Evolutionary conservation across 2,888 invertebrate species (phyloP).

Genomic region (Scaptomyza polygonia): DNA sequence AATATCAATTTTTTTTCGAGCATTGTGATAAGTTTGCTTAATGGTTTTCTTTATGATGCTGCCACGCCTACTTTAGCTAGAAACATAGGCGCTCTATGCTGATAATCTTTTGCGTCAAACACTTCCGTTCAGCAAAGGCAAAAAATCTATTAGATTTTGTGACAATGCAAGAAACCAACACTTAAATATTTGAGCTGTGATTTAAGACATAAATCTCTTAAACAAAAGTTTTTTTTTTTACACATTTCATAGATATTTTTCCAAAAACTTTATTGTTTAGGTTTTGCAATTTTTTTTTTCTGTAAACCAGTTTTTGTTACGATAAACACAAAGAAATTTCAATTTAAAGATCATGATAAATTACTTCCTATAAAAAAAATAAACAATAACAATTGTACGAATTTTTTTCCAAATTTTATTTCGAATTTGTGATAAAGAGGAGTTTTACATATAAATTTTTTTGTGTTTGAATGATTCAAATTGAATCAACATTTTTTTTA

Average conservation of each 20-base stretch:
- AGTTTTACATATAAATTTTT: not conserved
- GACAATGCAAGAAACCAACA: not conserved
- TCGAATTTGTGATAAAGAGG: slow-evolving; percentile 7
- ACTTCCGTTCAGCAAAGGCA: slow-evolving; percentile 10
- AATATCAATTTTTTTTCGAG: slow-evolving; percentile 15
- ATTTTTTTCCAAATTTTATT: not conserved
- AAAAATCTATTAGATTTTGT: not conserved
- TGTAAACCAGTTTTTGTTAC: not conserved
- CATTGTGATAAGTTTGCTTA: slow-evolving; percentile 27
- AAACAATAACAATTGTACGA: not conserved
- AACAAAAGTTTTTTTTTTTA: not conserved
- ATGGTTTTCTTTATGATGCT: not conserved
- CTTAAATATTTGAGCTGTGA: not conserved
- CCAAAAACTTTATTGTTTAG: not conserved
- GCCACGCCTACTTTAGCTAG: slow-evolving; percentile 9
- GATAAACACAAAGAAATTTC: not conserved
- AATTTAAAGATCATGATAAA: slow-evolving; percentile 26
- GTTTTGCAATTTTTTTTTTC: not conserved
- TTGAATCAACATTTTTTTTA: not conserved
- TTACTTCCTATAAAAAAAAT: slow-evolving; percentile 33
- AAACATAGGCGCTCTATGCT: not conserved
- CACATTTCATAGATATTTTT: not conserved
- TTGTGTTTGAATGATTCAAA: no score
- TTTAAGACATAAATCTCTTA: not conserved
- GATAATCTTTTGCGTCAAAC: slow-evolving; percentile 28